A percentile compares a stretch with the other conserved stretches of the same genome.
These are phyloP conservation scores for Ataeniobius toweri DNA, from an alignment of 2,797 vertebrate genomes.

Conservation along the genomic window DNA sequence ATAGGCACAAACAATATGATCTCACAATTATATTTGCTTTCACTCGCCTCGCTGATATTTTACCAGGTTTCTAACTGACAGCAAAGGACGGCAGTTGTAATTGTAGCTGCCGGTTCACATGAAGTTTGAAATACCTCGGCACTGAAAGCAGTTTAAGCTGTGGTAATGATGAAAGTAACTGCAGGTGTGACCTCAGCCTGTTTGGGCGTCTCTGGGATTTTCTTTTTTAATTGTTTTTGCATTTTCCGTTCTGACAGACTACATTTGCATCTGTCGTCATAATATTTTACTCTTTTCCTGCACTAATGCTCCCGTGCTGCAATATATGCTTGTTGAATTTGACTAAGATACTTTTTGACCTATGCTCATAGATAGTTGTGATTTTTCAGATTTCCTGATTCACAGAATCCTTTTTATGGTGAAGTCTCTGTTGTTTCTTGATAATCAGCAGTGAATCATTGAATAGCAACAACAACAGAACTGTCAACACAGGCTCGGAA, in stretches of 20 bases:
- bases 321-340: neutral
- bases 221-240: neutral
- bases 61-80: neutral
- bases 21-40: neutral
- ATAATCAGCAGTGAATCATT: constrained; percentile 3
- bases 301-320: neutral
- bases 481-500: neutral
- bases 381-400: neutral
- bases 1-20: neutral
- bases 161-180: constrained; percentile 3
- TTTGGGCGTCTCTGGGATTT: neutral
- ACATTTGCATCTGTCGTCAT: constrained; percentile 28
- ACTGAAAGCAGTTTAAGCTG: neutral
- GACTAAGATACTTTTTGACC: neutral
- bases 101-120: neutral
- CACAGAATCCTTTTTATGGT: neutral
- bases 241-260: constrained; percentile 9
- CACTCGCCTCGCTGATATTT: neutral
- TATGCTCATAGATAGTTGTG: neutral
- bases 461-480: constrained; percentile 6
- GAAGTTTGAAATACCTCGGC: neutral
- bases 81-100: neutral
- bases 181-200: neutral
- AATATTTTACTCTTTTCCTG: neutral
- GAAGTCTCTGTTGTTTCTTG: neutral